Evolutionary conservation across 23 tunicate species (phyloP).

Genomic region (Trididemnum nubilum): DNA sequence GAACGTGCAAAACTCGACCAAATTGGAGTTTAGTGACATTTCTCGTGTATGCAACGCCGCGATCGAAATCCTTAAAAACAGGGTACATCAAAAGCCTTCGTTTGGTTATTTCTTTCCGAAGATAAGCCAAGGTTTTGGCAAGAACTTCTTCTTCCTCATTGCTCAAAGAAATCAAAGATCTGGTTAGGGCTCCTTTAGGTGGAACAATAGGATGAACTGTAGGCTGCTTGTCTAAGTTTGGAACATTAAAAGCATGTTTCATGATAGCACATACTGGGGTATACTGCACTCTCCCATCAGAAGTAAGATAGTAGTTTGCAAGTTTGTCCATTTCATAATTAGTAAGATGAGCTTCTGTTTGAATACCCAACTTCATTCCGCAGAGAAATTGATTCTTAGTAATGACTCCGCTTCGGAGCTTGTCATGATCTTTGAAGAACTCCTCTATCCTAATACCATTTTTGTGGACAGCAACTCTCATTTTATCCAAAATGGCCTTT

Average conservation of each 20-base stretch:
- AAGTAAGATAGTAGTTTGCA: slow-evolving; percentile 56
- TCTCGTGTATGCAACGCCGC: slow-evolving; percentile 85
- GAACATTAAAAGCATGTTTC: slow-evolving; percentile 95
- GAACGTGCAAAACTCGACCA: slow-evolving; percentile 66
- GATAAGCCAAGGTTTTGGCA: slow-evolving; percentile 33
- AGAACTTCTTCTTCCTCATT: slow-evolving; percentile 56
- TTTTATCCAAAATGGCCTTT: slow-evolving; percentile 67
- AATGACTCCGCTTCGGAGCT: slow-evolving; percentile 78
- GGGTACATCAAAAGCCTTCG: slow-evolving; percentile 75
- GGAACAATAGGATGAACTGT: slow-evolving; percentile 82
- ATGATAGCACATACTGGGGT: slow-evolving; percentile 81
- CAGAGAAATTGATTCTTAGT: slow-evolving; percentile 85
- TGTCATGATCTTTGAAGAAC: slow-evolving; percentile 93
- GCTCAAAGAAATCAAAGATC: slow-evolving; percentile 42
- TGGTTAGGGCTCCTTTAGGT: slow-evolving; percentile 77
- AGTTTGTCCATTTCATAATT: slow-evolving; percentile 64
- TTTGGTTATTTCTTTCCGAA: slow-evolving; percentile 68
- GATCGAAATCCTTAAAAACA: slow-evolving; percentile 86
- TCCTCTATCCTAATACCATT: slow-evolving; percentile 90
- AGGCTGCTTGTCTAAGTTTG: slow-evolving; percentile 89
- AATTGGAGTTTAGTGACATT: slow-evolving; percentile 89
- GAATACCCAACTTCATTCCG: slow-evolving; percentile 69
- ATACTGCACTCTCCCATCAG: slow-evolving; percentile 76
- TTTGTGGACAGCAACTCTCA: slow-evolving; percentile 77
- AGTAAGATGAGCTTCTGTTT: slow-evolving; percentile 74